phyloP scores from a whole-genome alignment of 2,797 vertebrate genomes.

The Eulemur albifrons region DNA sequence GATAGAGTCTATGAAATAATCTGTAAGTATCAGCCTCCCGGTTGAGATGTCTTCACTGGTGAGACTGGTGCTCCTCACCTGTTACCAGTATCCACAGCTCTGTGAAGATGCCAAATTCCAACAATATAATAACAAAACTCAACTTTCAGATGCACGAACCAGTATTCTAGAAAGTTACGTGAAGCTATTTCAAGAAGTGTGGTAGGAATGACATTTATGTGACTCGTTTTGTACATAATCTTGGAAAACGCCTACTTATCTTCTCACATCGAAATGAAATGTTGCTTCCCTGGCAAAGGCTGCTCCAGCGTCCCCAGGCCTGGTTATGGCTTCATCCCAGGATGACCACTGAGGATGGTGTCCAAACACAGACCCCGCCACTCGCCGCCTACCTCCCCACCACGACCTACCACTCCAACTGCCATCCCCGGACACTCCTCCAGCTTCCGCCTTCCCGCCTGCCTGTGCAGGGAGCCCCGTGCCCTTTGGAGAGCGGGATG shows the following conservation, averaged over 20 bases:
- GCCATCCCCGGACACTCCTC: background rate
- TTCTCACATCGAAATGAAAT: conserved; percentile 63
- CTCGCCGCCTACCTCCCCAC: background rate
- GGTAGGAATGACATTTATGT: conserved; percentile 73
- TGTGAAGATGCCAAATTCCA: background rate
- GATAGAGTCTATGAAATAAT: background rate
- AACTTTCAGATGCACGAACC: conserved; percentile 45
- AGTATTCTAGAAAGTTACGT: conserved; percentile 55
- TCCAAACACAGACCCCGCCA: background rate
- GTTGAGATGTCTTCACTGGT: background rate
- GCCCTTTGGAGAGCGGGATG: background rate
- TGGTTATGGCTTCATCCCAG: background rate
- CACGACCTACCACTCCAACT: background rate
- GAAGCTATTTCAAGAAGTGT: conserved; percentile 62
- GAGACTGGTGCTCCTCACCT: background rate
- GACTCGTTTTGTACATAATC: conserved; percentile 65
- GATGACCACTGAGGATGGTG: background rate
- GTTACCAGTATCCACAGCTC: background rate
- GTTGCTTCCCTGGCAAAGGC: conserved; percentile 39
- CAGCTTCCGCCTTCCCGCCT: background rate
- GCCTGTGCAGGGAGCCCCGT: background rate
- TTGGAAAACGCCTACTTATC: conserved; percentile 57
- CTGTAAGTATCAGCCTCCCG: background rate
- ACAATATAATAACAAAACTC: background rate
- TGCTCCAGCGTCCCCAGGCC: conserved; percentile 21